A percentile compares a stretch with the other conserved stretches of the same genome.
phyloP scores from a whole-genome alignment of 2,888 invertebrate species.

The Cantharis rustica region DNA sequence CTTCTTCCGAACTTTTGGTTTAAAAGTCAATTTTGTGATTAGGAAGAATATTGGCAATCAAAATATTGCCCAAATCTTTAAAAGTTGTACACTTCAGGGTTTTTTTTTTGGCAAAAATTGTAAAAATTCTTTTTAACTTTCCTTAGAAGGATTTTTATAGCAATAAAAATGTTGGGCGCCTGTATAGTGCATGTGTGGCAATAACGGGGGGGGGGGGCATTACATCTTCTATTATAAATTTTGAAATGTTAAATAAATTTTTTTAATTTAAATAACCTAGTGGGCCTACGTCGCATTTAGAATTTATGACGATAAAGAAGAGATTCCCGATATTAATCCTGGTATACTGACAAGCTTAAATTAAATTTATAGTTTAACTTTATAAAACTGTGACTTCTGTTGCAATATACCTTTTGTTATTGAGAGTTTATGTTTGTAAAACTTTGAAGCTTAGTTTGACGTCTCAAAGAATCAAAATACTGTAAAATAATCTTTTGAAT shows the following conservation, averaged over 20 bases:
- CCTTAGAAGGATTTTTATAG: too few species aligned
- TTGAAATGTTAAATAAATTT: background rate
- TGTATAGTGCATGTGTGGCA: too few species aligned
- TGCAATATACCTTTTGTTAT: slow-evolving; percentile 27
- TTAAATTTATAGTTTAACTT: slow-evolving; percentile 28
- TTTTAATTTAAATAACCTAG: background rate
- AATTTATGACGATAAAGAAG: slow-evolving; percentile 19
- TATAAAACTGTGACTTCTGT: slow-evolving; percentile 25
- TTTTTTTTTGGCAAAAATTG: too few species aligned
- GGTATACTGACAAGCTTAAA: slow-evolving; percentile 22
- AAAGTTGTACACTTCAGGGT: too few species aligned
- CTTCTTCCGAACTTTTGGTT: too few species aligned
- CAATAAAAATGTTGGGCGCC: too few species aligned
- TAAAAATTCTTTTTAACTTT: too few species aligned
- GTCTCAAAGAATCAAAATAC: slow-evolving; percentile 20
- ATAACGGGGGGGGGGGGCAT: background rate
- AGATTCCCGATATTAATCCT: slow-evolving; percentile 22
- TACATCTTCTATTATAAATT: background rate
- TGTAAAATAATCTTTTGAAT: slow-evolving; percentile 23
- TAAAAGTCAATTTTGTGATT: too few species aligned
- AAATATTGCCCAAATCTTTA: too few species aligned
- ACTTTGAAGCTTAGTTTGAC: slow-evolving; percentile 9
- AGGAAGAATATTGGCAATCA: too few species aligned
- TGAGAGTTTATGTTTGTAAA: background rate
- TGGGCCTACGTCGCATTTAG: background rate